These are phyloP conservation scores for Yponomeuta sedellus DNA, from an alignment of 2,888 invertebrate genomes.

Conservation along the genomic window DNA sequence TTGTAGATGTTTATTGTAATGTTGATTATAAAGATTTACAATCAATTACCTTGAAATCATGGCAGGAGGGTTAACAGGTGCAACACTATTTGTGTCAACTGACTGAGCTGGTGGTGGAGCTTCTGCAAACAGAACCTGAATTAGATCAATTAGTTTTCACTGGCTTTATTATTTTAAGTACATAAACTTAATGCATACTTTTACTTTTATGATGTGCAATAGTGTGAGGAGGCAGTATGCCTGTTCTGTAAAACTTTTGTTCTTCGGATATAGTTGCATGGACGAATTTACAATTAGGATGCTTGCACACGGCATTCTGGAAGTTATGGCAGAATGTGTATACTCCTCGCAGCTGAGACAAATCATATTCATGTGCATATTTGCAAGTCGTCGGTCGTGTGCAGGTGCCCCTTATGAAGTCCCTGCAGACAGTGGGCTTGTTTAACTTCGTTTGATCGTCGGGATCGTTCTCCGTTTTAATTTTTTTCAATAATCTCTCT, in stretches of 20 bases:
- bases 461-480: background rate
- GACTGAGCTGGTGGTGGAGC: too few species aligned
- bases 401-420: slow-evolving; percentile 50
- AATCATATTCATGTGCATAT: slow-evolving; percentile 44
- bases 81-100: too few species aligned
- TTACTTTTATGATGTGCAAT: slow-evolving; percentile 39
- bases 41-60: too few species aligned
- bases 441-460: background rate
- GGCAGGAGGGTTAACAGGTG: too few species aligned
- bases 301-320: slow-evolving; percentile 44
- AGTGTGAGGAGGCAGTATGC: slow-evolving; percentile 42
- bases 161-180: too few species aligned
- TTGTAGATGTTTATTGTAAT: too few species aligned
- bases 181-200: too few species aligned
- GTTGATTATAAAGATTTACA: too few species aligned
- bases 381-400: slow-evolving; percentile 36
- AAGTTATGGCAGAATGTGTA: slow-evolving; percentile 55
- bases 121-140: too few species aligned
- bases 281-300: slow-evolving; percentile 47
- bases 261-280: slow-evolving; percentile 57
- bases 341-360: slow-evolving; percentile 40
- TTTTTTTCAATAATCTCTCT: background rate
- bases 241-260: slow-evolving; percentile 46
- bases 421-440: slow-evolving; percentile 41
- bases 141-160: too few species aligned